Evolutionary conservation across 2,113 vertebrate species (phyloP), one percentile per base, ranked within the genome.

Genomic region (Vidua macroura): DNA sequence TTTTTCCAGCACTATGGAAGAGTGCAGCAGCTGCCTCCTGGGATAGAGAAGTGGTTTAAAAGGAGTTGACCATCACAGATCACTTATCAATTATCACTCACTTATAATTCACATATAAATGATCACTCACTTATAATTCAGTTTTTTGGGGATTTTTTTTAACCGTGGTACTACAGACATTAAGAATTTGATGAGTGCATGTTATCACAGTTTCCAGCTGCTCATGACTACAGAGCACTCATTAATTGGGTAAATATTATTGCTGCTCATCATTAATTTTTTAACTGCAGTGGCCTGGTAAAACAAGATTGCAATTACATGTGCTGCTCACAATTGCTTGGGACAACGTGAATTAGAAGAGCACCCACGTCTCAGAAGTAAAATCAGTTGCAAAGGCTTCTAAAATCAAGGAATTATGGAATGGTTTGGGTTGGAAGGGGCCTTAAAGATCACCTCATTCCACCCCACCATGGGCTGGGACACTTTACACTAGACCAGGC

Each of bases 141-240:
- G 8, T 2, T 21, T 48, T 59, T 37, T 2, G 1, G 15, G 7
- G 3, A 2, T 14, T n/a, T 39, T 66, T 25, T 80, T 24, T 25
- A 41, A n/a, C 43, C 10, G 4, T 0, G 1, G 5, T 31, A 16
- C 17, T 53, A 16, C 2, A 63, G 39, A 33, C 1, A 5, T 59
- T 22, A 25, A 86, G 77, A 66, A 27, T 18, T 51, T 1, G 1
- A 39, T n/a, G 7, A 48, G 4, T 59, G 21, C 5, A 30, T 18
- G 31, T 8, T 48, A 28, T 49, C 87, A 66, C 7, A 84, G 44
- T 23, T 69, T 86, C 68, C 86, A 70, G 18, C 52, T 78, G 37
- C 20, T 48, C 7, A 0, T 28, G n/a, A 11, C 24, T 16, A 9
- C 5, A 30, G 58, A 46, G 20, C 49, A 19, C 6, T 44, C 37